These are phyloP conservation scores for Ginglymostoma cirratum DNA, from an alignment of 2,113 vertebrate genomes.

Conservation along the genomic window DNA sequence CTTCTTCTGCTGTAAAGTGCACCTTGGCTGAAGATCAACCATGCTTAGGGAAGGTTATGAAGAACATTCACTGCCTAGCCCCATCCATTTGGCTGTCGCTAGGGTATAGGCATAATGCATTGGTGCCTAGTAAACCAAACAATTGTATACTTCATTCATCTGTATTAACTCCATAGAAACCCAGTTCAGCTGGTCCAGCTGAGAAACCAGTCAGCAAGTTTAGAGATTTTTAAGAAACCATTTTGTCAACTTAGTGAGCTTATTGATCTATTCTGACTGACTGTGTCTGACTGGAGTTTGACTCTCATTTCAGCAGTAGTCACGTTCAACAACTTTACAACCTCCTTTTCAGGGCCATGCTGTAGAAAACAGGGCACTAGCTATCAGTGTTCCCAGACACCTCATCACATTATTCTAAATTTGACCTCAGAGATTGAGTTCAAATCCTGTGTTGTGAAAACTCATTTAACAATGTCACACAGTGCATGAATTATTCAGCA, in stretches of 20 bases:
- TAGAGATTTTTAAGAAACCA: background rate
- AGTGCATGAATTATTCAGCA: background rate
- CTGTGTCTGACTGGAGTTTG: background rate
- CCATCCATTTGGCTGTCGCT: background rate
- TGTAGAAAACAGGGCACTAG: background rate
- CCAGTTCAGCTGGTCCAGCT: background rate
- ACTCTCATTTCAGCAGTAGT: background rate
- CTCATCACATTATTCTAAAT: background rate
- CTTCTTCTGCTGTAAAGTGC: background rate
- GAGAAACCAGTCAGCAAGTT: background rate
- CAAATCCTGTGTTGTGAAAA: background rate
- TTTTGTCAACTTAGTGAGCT: background rate
- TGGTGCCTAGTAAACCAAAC: background rate
- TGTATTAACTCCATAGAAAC: background rate
- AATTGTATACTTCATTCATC: background rate
- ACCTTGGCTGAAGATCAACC: background rate
- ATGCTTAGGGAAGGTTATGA: background rate
- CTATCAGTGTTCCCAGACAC: background rate
- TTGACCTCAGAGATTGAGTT: background rate
- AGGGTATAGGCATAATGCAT: background rate
- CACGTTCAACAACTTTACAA: background rate
- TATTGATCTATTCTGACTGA: background rate
- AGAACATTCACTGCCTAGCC: background rate
- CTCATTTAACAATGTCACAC: background rate
- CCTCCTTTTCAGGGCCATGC: background rate